phyloP scores from a whole-genome alignment of 2,113 vertebrate genomes.

The Glaucomys volans region DNA sequence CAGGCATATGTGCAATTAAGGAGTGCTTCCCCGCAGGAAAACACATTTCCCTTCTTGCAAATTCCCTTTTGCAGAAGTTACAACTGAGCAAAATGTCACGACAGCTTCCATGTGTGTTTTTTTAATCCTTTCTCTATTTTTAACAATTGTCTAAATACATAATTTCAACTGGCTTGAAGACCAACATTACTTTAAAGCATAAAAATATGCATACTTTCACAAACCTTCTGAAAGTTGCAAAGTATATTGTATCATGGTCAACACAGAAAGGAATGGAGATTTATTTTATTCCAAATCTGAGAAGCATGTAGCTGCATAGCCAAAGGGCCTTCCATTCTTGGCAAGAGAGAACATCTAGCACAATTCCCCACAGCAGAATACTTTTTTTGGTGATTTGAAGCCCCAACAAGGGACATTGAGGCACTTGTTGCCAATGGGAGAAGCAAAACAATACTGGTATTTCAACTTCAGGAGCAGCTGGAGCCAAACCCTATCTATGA shows the following conservation, averaged over 20 bases:
- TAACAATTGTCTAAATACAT: constrained; percentile 58
- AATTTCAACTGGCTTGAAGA: constrained; percentile 73
- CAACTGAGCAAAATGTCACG: constrained; percentile 71
- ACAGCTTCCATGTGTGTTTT: constrained; percentile 61
- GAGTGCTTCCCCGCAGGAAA: constrained; percentile 78
- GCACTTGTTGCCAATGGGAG: neutral
- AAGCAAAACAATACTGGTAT: neutral
- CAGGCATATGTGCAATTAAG: constrained; percentile 81
- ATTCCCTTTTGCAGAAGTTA: constrained; percentile 66
- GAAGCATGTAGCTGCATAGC: constrained; percentile 37
- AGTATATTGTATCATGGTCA: neutral
- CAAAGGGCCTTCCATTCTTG: neutral
- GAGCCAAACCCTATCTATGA: neutral
- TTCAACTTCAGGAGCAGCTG: neutral
- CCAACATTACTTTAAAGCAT: neutral
- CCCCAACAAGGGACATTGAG: neutral
- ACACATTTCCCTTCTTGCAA: constrained; percentile 80
- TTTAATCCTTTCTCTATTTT: constrained; percentile 62
- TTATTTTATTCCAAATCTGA: constrained; percentile 69
- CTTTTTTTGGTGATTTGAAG: neutral
- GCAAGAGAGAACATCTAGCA: constrained; percentile 43
- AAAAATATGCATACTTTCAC: constrained; percentile 66
- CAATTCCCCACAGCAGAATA: neutral
- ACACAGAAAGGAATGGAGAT: neutral
- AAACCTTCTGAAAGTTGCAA: neutral